Percentiles rank a stretch among this genome's conserved stretches.
These are phyloP conservation scores for Elegia similella DNA, from an alignment of 2,888 invertebrate species.

Conservation along the genomic window DNA sequence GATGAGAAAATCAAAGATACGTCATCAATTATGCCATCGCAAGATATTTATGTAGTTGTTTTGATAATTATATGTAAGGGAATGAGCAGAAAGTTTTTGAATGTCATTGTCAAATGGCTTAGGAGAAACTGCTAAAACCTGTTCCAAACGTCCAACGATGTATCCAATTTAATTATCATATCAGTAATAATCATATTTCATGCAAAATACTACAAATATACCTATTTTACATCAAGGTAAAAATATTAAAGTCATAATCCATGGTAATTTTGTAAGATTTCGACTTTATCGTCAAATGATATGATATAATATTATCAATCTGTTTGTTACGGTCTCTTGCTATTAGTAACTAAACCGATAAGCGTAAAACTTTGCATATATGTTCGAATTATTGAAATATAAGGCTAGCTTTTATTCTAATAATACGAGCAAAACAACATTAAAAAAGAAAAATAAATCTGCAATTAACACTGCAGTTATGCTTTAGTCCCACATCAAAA, in stretches of 20 bases:
- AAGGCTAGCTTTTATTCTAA: too few relatives aligned
- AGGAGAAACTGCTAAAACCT: background rate
- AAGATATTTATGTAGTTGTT: background rate
- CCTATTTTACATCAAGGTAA: too few relatives aligned
- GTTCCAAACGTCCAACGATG: background rate
- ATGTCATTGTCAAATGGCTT: background rate
- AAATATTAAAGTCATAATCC: too few relatives aligned
- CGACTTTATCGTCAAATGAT: too few relatives aligned
- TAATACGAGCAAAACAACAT: too few relatives aligned
- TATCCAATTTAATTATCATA: background rate
- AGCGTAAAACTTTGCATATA: too few relatives aligned
- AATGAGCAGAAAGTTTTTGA: background rate
- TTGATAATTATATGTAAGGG: background rate
- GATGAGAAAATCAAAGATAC: background rate
- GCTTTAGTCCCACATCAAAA: background rate
- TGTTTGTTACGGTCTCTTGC: too few relatives aligned
- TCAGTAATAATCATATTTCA: background rate
- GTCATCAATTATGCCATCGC: background rate
- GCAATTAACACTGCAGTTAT: background rate
- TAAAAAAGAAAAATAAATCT: background rate
- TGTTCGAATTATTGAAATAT: too few relatives aligned
- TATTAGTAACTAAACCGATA: too few relatives aligned
- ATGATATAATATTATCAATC: too few relatives aligned
- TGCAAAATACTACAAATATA: too few relatives aligned
- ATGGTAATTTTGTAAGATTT: too few relatives aligned